phyloP scores from a whole-genome alignment of 2,113 vertebrate genomes.

The Glaucomys volans region DNA sequence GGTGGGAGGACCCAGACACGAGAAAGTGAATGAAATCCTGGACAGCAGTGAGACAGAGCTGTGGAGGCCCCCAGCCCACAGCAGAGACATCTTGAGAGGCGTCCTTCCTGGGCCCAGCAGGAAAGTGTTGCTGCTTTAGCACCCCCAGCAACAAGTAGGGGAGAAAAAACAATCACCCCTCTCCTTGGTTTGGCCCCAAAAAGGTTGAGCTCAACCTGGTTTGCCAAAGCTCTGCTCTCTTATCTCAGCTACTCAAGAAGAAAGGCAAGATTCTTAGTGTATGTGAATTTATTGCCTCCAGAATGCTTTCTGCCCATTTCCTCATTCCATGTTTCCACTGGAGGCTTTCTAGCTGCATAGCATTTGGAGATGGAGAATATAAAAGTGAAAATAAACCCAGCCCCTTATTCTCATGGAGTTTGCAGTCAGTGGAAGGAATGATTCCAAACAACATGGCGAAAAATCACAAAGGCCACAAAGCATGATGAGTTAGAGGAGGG shows the following conservation, averaged over 20 bases:
- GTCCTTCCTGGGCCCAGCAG: neutral
- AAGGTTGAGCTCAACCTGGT: neutral
- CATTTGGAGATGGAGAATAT: neutral
- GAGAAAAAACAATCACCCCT: constrained; percentile 62
- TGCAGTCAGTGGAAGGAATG: neutral
- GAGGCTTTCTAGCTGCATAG: neutral
- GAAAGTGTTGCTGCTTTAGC: neutral
- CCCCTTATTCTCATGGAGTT: neutral
- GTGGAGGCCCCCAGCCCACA: neutral
- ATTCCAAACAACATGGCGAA: neutral
- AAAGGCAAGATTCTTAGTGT: neutral
- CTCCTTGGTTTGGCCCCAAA: constrained; percentile 47
- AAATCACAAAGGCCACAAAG: neutral
- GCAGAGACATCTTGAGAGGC: neutral
- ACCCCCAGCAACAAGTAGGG: neutral
- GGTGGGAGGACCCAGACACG: constrained; percentile 66
- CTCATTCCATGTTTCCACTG: neutral
- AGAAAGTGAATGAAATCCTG: constrained; percentile 26
- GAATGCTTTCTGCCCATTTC: constrained; percentile 7
- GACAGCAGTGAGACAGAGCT: constrained; percentile 70
- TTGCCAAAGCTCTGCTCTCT: constrained; percentile 52
- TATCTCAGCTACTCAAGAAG: constrained; percentile 7
- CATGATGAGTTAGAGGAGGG: neutral
- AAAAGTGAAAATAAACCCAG: neutral
- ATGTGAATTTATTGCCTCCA: neutral